Evolutionary conservation across 2,888 invertebrate species (phyloP), one percentile per base, ranked within the genome.

Genomic region (Drosophila picticornis): DNA sequence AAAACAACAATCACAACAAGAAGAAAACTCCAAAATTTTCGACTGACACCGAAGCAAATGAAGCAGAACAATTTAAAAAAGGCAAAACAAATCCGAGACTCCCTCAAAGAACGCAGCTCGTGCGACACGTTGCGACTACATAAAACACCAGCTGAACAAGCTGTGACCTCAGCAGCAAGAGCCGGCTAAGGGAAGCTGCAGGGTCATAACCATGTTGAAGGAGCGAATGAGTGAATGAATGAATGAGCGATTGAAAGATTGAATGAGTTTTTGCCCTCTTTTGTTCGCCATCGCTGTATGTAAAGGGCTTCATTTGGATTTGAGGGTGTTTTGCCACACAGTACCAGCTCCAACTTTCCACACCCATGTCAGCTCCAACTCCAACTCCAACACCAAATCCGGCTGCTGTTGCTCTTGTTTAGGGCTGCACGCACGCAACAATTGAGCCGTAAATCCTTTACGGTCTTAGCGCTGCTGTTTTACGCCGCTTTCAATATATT

Each of bases 31-130:
- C 0, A 25, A 52, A 51, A 34, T 36, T 29, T 25, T n/a, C 34
- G 13, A 29, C 19, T 29, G 72, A 62, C 68, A 80, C 80, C 85
- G 79, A 80, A 83, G 75, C 90, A 92, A 93, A 92, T 93, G 91
- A 93, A 92, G 91, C 91, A 88, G 91, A 93, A 92, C 91, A 92
- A 93, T 93, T 93, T 93, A 93, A 81, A 82, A 46, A 86, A 81
- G 84, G 81, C 85, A 81, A 80, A 88, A 84, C 83, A 87, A 90
- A 88, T 88, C 87, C 84, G 75, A 65, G 40, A 52, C 59, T 56
- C 51, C 29, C 71, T 56, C 50, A 51, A 46, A 46, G 46, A 25
- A 25, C 46, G 16, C 25, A 9, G 46, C 25, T 19, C 34, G 5
- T 13, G 83, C 70, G 74, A 88, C 84, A 88, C 88, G 83, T 75